Evolutionary conservation across 2,797 vertebrate species (phyloP), one percentile per base, ranked within the genome.

Genomic region (Limosa lapponica): DNA sequence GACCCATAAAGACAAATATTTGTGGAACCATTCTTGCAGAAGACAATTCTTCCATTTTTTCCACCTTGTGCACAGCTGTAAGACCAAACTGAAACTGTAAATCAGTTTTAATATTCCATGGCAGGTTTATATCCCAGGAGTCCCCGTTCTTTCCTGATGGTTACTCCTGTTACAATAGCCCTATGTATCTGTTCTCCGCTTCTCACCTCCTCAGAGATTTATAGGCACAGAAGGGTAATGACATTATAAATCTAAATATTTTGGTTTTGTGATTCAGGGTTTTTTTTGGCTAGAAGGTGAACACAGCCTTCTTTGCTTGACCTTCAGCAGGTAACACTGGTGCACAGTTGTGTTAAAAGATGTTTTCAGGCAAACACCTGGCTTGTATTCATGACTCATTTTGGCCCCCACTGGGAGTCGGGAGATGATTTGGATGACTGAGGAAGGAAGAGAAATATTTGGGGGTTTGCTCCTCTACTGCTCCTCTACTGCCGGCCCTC

Each of bases 1-100:
- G 58, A 74, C 51, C 75, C 85, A 87, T 85, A 96, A 93, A 92
- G 67, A 71, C 52, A 82, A 91, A 69, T 93, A 88, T 86, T 91
- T 95, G 83, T 82, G 87, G 66, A 90, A 61, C 44, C 10, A 37
- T 81, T 96, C 80, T 93, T 88, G 70, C 51, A 75, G 91, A 90
- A 94, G 80, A 86, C 62, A 72, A 1, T 83, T 94, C 41, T 92
- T 73, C n/a, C 10, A 17, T 67, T 93, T 94, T 86, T 78, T 73
- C 67, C 32, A 71, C 37, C 17, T 37, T 36, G 5, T 77, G 82
- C 75, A 91, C 72, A 90, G 81, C 24, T 69, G 28, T 92, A 83
- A 91, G 91, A 69, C 11, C 27, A 73, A 95, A 87, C 80, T 83
- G 80, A 86, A 94, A 84, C 18, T 70, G 46, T 93, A 90, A 92